These are phyloP conservation scores for Zenarchopterus dispar DNA, from an alignment of 2,797 vertebrate species.

Conservation along the genomic window DNA sequence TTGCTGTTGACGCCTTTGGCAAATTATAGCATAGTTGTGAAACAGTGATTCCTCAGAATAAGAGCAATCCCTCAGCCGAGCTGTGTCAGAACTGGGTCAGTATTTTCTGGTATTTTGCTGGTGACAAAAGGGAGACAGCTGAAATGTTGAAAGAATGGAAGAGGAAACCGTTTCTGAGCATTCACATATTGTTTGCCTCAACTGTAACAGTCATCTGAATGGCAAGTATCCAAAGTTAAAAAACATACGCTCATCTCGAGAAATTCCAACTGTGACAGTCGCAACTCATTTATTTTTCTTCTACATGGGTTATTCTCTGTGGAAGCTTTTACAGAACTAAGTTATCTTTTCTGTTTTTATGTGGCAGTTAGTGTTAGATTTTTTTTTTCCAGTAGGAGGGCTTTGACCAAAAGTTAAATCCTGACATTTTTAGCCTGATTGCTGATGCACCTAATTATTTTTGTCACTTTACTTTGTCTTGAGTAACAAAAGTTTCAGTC, in stretches of 20 bases:
- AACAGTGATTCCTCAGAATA: slow-evolving; percentile 19
- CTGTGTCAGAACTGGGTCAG: slow-evolving; percentile 49
- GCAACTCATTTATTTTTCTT: slow-evolving; percentile 14
- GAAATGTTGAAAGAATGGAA: slow-evolving; percentile 39
- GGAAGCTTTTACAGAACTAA: slow-evolving; percentile 32
- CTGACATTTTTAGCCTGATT: too few relatives aligned
- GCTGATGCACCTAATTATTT: too few relatives aligned
- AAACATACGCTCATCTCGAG: slow-evolving; percentile 27
- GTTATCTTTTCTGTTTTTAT: slow-evolving; percentile 20
- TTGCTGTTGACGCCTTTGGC: slow-evolving; percentile 1
- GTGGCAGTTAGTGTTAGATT: slow-evolving; percentile 18
- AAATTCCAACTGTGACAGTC: slow-evolving; percentile 31
- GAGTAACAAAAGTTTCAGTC: too few relatives aligned
- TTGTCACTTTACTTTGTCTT: too few relatives aligned
- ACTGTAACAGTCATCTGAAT: slow-evolving; percentile 19
- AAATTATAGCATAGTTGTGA: slow-evolving; percentile 19
- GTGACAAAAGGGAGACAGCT: slow-evolving; percentile 17
- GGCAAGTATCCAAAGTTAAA: slow-evolving; percentile 22
- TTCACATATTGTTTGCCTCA: slow-evolving; percentile 29
- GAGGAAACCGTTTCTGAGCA: slow-evolving; percentile 21
- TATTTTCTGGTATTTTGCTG: slow-evolving; percentile 35
- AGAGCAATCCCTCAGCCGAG: slow-evolving; percentile 34
- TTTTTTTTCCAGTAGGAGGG: neutral
- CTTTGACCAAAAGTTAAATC: neutral
- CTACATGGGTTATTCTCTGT: slow-evolving; percentile 2